These are phyloP conservation scores for Drosophila anomalata DNA, from an alignment of 2,888 invertebrate genomes.

Conservation along the genomic window DNA sequence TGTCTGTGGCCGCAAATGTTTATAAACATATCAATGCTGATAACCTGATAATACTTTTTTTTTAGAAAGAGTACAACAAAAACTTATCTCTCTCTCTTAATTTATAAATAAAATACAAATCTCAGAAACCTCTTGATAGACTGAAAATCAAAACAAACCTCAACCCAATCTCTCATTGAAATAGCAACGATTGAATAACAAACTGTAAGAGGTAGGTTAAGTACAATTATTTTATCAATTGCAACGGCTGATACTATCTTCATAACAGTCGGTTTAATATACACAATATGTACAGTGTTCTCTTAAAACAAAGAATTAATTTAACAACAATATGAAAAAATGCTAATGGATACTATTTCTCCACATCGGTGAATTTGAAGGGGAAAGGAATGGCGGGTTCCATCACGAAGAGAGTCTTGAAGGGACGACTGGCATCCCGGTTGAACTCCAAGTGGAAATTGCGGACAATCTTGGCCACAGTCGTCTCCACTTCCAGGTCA, in stretches of 20 bases:
- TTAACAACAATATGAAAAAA: not conserved
- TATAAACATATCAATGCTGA: no score
- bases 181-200: not conserved
- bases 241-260: not conserved
- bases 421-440: conserved; percentile 68
- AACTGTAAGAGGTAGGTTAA: not conserved
- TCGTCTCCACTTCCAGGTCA: conserved; percentile 88
- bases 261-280: conserved; percentile 1
- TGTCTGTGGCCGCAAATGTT: no score
- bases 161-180: not conserved
- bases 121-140: no score
- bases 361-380: conserved; percentile 77
- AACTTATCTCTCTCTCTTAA: no score
- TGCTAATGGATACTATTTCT: conserved; percentile 1
- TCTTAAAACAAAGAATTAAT: conserved; percentile 10
- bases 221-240: conserved; percentile 1
- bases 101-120: no score
- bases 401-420: conserved; percentile 69
- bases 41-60: no score
- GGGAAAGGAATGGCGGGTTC: conserved; percentile 78
- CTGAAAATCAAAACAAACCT: not conserved
- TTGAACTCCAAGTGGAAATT: conserved; percentile 77
- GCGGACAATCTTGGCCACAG: conserved; percentile 83
- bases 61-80: not conserved
- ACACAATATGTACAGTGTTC: conserved; percentile 1